These are phyloP conservation scores for Boloria euphrosyne DNA, from an alignment of 2,888 invertebrate species.

Conservation along the genomic window DNA sequence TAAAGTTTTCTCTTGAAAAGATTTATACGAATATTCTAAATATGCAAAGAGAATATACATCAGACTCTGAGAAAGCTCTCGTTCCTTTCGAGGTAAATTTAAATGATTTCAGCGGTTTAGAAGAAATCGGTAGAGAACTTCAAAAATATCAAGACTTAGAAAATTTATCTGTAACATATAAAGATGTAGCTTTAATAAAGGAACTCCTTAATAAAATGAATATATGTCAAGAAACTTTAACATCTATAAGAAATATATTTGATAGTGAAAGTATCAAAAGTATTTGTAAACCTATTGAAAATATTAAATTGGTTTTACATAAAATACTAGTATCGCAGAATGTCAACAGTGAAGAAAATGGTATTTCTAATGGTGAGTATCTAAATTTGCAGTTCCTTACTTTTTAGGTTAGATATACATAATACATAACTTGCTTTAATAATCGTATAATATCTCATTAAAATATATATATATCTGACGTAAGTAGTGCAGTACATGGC, in stretches of 20 bases:
- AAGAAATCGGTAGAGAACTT: conserved; percentile 63
- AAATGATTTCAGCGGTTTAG: conserved; percentile 54
- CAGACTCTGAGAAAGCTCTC: not conserved
- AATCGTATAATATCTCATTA: too few relatives aligned
- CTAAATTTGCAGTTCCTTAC: conserved; percentile 15
- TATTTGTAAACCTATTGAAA: conserved; percentile 55
- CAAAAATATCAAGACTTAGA: conserved; percentile 59
- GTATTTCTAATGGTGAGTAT: conserved; percentile 56
- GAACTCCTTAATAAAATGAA: conserved; percentile 66
- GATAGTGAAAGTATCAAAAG: conserved; percentile 49
- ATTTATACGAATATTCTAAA: not conserved
- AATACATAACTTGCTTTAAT: too few relatives aligned
- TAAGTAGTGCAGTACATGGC: too few relatives aligned
- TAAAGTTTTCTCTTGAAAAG: not conserved
- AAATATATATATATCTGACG: too few relatives aligned
- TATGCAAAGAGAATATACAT: not conserved
- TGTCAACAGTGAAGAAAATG: conserved; percentile 42
- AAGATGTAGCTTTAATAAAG: conserved; percentile 57
- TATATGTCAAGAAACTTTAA: conserved; percentile 60
- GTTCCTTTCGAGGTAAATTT: not conserved
- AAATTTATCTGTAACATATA: conserved; percentile 47
- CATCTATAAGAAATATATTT: conserved; percentile 55
- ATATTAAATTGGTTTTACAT: conserved; percentile 58
- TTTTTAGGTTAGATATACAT: too few relatives aligned
- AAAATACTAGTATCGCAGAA: conserved; percentile 50